Percentiles rank a stretch among this genome's conserved stretches.
These are phyloP conservation scores for Oryzias dopingdopingensis DNA, from an alignment of 2,797 vertebrate genomes.

Conservation along the genomic window DNA sequence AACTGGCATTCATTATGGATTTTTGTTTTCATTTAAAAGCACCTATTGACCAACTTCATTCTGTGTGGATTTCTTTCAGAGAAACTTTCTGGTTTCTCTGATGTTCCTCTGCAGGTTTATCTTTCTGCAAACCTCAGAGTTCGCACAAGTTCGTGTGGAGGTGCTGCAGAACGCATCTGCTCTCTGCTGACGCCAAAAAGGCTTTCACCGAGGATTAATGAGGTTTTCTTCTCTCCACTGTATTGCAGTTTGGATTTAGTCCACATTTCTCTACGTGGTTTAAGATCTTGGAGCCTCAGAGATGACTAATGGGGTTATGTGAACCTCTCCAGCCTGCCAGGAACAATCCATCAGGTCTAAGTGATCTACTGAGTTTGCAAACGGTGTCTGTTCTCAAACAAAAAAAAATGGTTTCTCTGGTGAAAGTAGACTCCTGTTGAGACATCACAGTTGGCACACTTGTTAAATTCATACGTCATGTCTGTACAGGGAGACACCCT, in stretches of 20 bases:
- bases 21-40: too few relatives aligned
- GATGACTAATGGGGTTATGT: slow-evolving; percentile 4
- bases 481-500: too few relatives aligned
- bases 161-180: not conserved
- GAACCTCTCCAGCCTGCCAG: not conserved
- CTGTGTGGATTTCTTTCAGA: too few relatives aligned
- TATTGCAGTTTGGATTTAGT: not conserved
- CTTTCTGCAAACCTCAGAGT: not conserved
- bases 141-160: not conserved
- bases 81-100: too few relatives aligned
- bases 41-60: too few relatives aligned
- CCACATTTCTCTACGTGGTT: not conserved
- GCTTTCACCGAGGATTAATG: not conserved
- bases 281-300: not conserved
- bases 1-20: too few relatives aligned
- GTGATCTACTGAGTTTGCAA: not conserved
- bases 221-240: not conserved
- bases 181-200: not conserved
- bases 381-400: too few relatives aligned
- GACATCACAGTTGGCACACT: too few relatives aligned
- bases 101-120: not conserved
- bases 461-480: too few relatives aligned
- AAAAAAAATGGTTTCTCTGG: too few relatives aligned
- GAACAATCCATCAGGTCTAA: not conserved
- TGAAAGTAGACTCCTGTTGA: too few relatives aligned